These are phyloP conservation scores for Chelonia mydas DNA, from an alignment of 2,797 vertebrate genomes.

Conservation along the genomic window DNA sequence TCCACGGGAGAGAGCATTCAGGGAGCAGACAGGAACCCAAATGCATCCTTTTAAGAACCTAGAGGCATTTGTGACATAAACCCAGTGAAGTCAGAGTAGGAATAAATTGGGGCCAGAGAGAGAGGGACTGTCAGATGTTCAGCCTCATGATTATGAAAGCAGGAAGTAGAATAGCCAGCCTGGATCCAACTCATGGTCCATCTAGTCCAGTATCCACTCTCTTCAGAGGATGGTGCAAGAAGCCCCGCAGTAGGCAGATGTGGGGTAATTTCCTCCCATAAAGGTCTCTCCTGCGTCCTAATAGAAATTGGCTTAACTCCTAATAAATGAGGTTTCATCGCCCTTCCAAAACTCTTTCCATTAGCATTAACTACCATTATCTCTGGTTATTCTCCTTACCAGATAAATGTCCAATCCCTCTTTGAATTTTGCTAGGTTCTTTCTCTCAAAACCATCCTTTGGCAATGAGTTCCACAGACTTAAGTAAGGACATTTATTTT, in stretches of 20 bases:
- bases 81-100: background rate
- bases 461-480: too few species aligned
- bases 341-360: background rate
- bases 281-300: background rate
- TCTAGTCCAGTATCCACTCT: background rate
- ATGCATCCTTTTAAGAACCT: background rate
- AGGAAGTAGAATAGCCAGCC: background rate
- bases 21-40: background rate
- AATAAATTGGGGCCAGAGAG: background rate
- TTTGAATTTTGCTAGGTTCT: background rate
- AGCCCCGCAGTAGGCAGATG: too few species aligned
- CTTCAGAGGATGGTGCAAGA: background rate
- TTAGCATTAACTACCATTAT: background rate
- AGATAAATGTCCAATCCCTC: background rate
- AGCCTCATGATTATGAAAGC: background rate
- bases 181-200: background rate
- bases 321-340: background rate
- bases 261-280: background rate
- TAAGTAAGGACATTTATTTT: too few species aligned
- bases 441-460: background rate
- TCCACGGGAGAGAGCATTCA: background rate
- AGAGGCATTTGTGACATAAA: background rate
- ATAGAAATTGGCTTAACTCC: background rate
- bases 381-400: background rate
- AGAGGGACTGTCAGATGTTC: background rate